Conservation (phyloP, 2,888 invertebrate genomes). For the Nasonovia ribisnigri region DNA sequence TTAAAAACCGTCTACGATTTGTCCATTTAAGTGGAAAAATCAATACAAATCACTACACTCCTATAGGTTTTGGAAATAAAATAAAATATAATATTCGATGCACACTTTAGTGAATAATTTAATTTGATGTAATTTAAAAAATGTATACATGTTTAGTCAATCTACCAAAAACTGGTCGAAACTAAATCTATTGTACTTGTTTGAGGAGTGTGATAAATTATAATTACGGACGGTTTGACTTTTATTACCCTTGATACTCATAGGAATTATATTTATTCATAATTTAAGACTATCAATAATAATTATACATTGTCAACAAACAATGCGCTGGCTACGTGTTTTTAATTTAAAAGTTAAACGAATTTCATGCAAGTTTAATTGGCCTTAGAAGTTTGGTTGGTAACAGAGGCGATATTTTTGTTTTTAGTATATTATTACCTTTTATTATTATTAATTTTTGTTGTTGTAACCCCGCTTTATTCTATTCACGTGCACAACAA, state of each 20-base stretch:
- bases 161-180: not conserved
- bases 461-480: not conserved
- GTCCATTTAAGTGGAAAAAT: not conserved
- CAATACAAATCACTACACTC: not conserved
- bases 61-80: not conserved
- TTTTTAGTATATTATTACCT: not conserved
- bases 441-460: conserved; percentile 11
- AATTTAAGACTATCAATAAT: not conserved
- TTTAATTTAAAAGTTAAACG: not conserved
- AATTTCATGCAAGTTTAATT: not conserved
- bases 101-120: not conserved
- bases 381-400: not conserved
- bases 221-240: not conserved
- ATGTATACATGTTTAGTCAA: not conserved
- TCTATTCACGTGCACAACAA: not conserved
- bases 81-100: not conserved
- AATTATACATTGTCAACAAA: not conserved
- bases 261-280: not conserved
- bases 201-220: not conserved
- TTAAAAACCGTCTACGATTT: not conserved
- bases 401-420: not conserved
- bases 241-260: not conserved
- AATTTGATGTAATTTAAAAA: not conserved
- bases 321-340: not conserved
- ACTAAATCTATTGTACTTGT: not conserved